Evolutionary conservation across 2,113 vertebrate species (phyloP), one percentile per base, ranked within the genome.

Genomic region (Arvicanthis niloticus): DNA sequence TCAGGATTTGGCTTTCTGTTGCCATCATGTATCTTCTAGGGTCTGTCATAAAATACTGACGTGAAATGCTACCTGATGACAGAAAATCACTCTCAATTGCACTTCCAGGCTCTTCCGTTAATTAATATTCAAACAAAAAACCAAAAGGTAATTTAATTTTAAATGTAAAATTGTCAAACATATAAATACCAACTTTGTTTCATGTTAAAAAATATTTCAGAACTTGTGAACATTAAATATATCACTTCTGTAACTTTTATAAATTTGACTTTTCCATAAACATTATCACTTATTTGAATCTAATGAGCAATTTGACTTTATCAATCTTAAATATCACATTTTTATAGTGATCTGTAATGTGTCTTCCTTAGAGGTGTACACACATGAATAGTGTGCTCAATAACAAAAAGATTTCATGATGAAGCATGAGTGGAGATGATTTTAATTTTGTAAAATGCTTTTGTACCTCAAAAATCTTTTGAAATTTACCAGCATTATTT

Each of bases 121-220:
- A 81, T 88, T 34, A 92, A 82, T 17, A 56, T 91, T 92, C 42
- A 42, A 92, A 92, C 51, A 91, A 70, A 70, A 13, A 80, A 56
- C 12, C 56, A 88, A 84, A 58, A 53, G 17, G 16, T 21, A 70
- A 89, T 26, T 70, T 73, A 16, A 75, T 88, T 94, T 77, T 78
- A 40, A 72, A 94, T 34, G 45, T 84, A 40, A 73, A 91, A 73
- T 67, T 78, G 21, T 76, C 37, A 65, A 68, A 72, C 72, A 80
- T 34, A 80, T 60, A 81, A 65, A 89, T 81, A 70, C 45, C n/a
- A 96, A 53, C 16, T 58, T 93, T 84, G 42, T 82, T 65, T 56
- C 10, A n/a, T 48, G 1, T 75, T 70, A 60, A 65, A 65, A 96
- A 78, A 16, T 16, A 78, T 72, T 88, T 88, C 34, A 84, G n/a